These are phyloP conservation scores for Cylas formicarius DNA, from an alignment of 1,140 invertebrate species.

Conservation along the genomic window DNA sequence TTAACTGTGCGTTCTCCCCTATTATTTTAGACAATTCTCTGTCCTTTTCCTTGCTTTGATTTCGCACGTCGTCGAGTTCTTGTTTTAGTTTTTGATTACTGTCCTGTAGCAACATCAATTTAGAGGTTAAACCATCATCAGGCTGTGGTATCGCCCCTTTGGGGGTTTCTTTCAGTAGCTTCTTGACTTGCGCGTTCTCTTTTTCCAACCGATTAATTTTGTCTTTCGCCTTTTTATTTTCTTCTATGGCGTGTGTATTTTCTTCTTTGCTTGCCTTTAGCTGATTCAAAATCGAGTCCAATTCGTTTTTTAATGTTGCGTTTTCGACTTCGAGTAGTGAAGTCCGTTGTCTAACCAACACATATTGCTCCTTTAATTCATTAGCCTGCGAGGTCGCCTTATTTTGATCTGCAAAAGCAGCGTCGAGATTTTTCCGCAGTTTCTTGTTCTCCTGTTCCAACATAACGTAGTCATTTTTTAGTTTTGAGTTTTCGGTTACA, in stretches of 20 bases:
- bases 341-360: slow-evolving; percentile 16
- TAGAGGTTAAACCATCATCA: not conserved
- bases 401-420: slow-evolving; percentile 10
- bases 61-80: not conserved
- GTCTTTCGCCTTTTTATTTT: slow-evolving; percentile 10
- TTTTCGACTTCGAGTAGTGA: slow-evolving; percentile 17
- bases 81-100: slow-evolving; percentile 12
- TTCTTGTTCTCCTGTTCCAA: slow-evolving; percentile 13
- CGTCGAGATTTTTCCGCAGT: slow-evolving; percentile 14
- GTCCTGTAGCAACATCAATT: slow-evolving; percentile 9
- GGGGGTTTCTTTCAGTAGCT: too few relatives aligned
- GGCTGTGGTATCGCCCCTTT: too few relatives aligned
- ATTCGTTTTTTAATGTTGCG: slow-evolving; percentile 7
- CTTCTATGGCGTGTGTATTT: slow-evolving; percentile 12
- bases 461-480: slow-evolving; percentile 15
- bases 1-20: slow-evolving; percentile 10
- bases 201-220: slow-evolving; percentile 5
- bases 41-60: slow-evolving; percentile 2
- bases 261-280: slow-evolving; percentile 12
- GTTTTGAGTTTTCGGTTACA: slow-evolving; percentile 14
- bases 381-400: slow-evolving; percentile 1
- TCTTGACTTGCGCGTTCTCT: not conserved
- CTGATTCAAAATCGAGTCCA: slow-evolving; percentile 3
- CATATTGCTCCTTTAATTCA: slow-evolving; percentile 15
- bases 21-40: slow-evolving; percentile 4